phyloP scores from a whole-genome alignment of 2,888 invertebrate species.

The Xanthorhoe designata region DNA sequence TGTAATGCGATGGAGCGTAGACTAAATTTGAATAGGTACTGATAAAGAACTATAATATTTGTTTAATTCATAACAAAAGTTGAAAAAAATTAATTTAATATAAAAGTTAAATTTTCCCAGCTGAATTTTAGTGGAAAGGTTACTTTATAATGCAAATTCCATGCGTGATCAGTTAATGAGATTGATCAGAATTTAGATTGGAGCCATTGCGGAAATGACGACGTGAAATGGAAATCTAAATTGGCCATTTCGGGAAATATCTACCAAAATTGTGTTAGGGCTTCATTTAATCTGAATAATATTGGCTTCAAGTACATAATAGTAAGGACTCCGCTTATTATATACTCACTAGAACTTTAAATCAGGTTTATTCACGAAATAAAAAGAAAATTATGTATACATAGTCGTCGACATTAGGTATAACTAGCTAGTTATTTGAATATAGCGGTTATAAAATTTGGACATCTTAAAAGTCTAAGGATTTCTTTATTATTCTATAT shows the following conservation, averaged over 20 bases:
- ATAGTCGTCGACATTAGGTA: too few relatives aligned
- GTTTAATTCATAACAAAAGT: too few relatives aligned
- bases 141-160: slow-evolving; percentile 28
- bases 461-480: too few relatives aligned
- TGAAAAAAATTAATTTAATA: too few relatives aligned
- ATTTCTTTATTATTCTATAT: too few relatives aligned
- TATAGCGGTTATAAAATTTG: too few relatives aligned
- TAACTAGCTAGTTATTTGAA: too few relatives aligned
- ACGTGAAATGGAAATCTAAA: slow-evolving; percentile 62
- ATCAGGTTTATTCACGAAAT: neutral
- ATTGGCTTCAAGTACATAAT: slow-evolving; percentile 2
- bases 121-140: neutral
- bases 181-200: slow-evolving; percentile 66
- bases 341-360: neutral
- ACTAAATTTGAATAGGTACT: too few relatives aligned
- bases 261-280: slow-evolving; percentile 26
- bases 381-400: too few relatives aligned
- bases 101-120: neutral
- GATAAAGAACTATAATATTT: too few relatives aligned
- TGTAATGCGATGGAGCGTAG: too few relatives aligned
- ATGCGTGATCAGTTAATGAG: slow-evolving; percentile 58
- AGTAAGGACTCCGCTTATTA: neutral
- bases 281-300: slow-evolving; percentile 13
- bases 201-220: slow-evolving; percentile 62
- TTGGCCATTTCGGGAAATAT: slow-evolving; percentile 55